Evolutionary conservation across 1,140 invertebrate species (phyloP), one percentile per base, ranked within the genome.

Genomic region (Drosophila ananassae): DNA sequence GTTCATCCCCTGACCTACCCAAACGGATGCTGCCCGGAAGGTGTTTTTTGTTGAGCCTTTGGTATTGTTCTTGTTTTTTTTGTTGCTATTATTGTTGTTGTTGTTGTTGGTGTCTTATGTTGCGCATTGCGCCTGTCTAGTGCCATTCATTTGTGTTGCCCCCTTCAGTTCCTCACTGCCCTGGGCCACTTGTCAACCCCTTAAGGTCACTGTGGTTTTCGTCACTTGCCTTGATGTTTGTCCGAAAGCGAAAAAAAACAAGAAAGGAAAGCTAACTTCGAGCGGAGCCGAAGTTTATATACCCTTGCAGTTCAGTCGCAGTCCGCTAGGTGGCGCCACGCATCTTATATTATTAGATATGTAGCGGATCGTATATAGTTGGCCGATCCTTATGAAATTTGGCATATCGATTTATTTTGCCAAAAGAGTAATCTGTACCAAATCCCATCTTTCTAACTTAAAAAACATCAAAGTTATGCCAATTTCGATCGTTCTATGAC

Each of bases 141-240:
- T 61, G 78, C 57, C 83, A 87, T 82, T 87, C 79, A 89, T 75
- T 85, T 74, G 44, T 47, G 44, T 47, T 30, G 48, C 52, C 54
- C 54, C 22, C 12, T 28, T 22, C 51, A 28, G 8, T n/a, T 21
- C 41, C 47, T 28, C 51, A 10, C 39, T 24, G 12, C 39, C 30
- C 39, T 17, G 25, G 32, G 32, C 32, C 39, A 44, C 41, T 44
- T 44, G 41, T 44, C 41, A 21, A 54, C 37, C 73, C 57, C 72
- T 79, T 84, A 62, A 84, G 80, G 80, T 83, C 80, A 76, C 58
- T 76, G 51, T 47, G 57, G 56, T 63, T 61, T 61, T 68, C 80
- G 74, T 87, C 78, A 87, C 81, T 87, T 81, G 81, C 81, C 78
- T 87, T 87, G 79, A 85, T 85, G 82, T 87, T 82, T 69, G 32